Evolutionary conservation across 2,888 invertebrate species (phyloP).

Genomic region (Sepiola atlantica): DNA sequence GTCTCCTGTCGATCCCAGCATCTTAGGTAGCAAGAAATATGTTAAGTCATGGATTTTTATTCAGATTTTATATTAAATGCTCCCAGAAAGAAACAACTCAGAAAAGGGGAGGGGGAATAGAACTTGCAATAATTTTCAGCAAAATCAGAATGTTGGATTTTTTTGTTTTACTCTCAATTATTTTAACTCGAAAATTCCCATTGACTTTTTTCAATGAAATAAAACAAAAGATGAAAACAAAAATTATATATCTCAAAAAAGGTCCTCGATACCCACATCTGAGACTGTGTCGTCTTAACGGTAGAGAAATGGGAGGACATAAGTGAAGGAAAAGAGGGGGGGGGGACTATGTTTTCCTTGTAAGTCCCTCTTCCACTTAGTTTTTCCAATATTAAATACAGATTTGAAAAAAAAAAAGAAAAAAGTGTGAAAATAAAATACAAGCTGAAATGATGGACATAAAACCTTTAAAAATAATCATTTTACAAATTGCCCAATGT

Average conservation of each 20-base stretch:
- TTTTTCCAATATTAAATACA: neutral
- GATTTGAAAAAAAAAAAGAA: neutral
- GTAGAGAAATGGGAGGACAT: neutral
- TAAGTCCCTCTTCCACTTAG: neutral
- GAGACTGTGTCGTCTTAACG: neutral
- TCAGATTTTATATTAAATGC: neutral
- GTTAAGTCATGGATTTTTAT: neutral
- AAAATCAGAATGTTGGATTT: neutral
- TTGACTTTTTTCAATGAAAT: neutral
- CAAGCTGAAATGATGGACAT: neutral
- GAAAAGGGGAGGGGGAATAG: neutral
- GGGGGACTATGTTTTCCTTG: neutral
- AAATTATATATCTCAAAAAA: neutral
- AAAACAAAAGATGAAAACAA: neutral
- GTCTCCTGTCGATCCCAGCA: too few relatives aligned
- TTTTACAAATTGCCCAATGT: neutral
- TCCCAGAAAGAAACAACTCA: neutral
- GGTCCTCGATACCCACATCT: neutral
- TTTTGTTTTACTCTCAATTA: neutral
- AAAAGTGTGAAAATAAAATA: neutral
- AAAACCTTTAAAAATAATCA: neutral
- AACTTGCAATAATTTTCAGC: neutral
- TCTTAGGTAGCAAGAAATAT: too few relatives aligned
- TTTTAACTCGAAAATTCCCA: neutral
- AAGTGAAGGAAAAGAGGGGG: neutral